phyloP scores from a whole-genome alignment of 1,140 invertebrate genomes.

The Chironomus tepperi region DNA sequence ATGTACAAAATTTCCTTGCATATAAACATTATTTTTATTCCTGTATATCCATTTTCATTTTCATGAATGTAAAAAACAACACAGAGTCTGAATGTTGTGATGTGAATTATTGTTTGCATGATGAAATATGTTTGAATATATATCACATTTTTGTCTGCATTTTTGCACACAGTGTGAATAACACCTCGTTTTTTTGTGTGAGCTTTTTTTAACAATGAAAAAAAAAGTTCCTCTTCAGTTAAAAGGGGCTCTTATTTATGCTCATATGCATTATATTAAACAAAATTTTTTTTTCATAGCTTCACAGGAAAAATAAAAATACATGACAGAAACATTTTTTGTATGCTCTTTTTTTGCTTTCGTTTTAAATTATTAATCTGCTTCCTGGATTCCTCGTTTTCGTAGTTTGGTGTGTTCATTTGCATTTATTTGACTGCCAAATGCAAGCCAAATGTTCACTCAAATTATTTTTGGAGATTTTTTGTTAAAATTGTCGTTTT shows the following conservation, averaged over 20 bases:
- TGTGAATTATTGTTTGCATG: neutral
- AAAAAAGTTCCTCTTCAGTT: neutral
- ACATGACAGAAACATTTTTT: neutral
- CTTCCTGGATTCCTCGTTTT: neutral
- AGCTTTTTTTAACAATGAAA: neutral
- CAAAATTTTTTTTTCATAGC: neutral
- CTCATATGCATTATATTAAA: slow-evolving; percentile 14
- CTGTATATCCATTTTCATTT: too few species aligned
- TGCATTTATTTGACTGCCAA: too few species aligned
- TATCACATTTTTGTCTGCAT: neutral
- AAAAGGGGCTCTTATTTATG: neutral
- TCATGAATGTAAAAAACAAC: too few species aligned
- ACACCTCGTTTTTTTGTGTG: neutral
- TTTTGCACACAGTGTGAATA: neutral
- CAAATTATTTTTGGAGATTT: too few species aligned
- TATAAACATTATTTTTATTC: too few species aligned
- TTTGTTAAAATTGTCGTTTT: too few species aligned
- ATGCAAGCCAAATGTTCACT: too few species aligned
- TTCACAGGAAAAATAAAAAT: neutral
- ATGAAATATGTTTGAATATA: slow-evolving; percentile 5
- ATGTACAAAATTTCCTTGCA: neutral
- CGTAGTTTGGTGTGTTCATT: too few species aligned
- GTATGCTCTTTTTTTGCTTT: neutral
- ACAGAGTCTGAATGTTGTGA: too few species aligned
- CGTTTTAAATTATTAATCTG: neutral